Evolutionary conservation across 2,113 vertebrate genomes (phyloP).

Genomic region (Ploceus nigricollis): DNA sequence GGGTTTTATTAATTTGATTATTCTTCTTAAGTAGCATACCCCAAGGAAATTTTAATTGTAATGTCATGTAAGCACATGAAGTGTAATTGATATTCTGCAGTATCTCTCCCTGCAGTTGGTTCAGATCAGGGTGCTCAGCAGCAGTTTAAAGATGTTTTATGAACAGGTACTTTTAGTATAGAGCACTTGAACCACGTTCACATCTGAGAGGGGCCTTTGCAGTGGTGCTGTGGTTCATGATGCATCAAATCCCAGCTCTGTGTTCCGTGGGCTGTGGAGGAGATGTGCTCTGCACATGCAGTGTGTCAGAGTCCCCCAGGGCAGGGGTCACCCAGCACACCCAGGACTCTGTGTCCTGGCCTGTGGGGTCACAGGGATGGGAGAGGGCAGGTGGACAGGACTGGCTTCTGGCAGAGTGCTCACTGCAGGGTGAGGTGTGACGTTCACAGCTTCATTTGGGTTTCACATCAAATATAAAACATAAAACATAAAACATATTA

Average conservation of each 20-base stretch:
- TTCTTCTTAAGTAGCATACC: neutral
- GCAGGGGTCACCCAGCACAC: neutral
- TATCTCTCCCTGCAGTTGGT: neutral
- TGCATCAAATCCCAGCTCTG: fast-evolving
- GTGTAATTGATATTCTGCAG: neutral
- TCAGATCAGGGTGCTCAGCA: neutral
- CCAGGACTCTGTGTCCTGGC: neutral
- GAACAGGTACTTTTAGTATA: fast-evolving
- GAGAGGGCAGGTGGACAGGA: neutral
- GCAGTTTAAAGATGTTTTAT: neutral
- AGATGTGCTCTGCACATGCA: fast-evolving
- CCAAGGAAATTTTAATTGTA: neutral
- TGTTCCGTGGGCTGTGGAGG: neutral
- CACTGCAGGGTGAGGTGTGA: neutral
- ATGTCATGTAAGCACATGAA: neutral
- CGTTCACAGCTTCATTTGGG: neutral
- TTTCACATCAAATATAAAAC: neutral
- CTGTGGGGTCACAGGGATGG: fast-evolving
- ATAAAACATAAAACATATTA: neutral
- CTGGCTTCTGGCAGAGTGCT: neutral
- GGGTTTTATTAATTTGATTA: neutral
- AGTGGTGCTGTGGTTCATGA: fast-evolving
- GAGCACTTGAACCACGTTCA: neutral
- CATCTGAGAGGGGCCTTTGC: neutral
- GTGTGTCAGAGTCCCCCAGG: fast-evolving